Base-by-base conservation (phyloP, 2,113 vertebrate genomes). In the Petromus typicus region DNA sequence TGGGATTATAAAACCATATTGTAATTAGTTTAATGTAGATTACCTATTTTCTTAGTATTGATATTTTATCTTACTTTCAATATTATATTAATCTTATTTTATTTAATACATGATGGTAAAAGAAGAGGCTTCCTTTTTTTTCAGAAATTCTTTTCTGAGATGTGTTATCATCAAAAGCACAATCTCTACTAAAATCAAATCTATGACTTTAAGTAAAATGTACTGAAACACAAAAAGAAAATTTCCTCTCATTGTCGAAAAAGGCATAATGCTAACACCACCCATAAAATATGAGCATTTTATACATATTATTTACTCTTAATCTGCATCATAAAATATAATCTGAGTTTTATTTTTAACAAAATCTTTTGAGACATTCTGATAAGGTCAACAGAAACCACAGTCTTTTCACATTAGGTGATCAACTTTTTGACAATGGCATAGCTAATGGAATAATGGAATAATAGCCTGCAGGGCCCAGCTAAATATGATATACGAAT, bases 391-490 rank as follows among this genome's bases (percentile, higher is more conserved):
- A 98, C 97, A 98, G 95, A 99, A 97, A 98, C 95, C 97, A 93
- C 97, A 97, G 98, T 98, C 98, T 98, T 99, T 99, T 98, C 98
- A 97, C 98, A 99, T 98, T 98, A 98, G 97, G 97, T 97, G 98
- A 99, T 99, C 99, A 99, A 98, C 98, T 98, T 98, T 98, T 98
- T 98, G 98, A 99, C 98, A 98, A 95, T 98, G 83, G 98, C 98
- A 98, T 98, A 98, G 98, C 98, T 99, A 99, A 99, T 99, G 99
- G 99, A 98, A 98, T 99, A 99, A 99, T 99, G 99, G 99, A 98
- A 98, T 98, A 99, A 99, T 98, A 99, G 99, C 99, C 99, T 98
- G 98, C 98, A 99, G 99, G 98, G 98, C 98, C 98, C 98, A 97
- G 98, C 98, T 99, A 99, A 99, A 99, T 96, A 96, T 99, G 99